These are phyloP conservation scores for Miltochrista miniata DNA, from an alignment of 2,888 invertebrate genomes.

Conservation along the genomic window DNA sequence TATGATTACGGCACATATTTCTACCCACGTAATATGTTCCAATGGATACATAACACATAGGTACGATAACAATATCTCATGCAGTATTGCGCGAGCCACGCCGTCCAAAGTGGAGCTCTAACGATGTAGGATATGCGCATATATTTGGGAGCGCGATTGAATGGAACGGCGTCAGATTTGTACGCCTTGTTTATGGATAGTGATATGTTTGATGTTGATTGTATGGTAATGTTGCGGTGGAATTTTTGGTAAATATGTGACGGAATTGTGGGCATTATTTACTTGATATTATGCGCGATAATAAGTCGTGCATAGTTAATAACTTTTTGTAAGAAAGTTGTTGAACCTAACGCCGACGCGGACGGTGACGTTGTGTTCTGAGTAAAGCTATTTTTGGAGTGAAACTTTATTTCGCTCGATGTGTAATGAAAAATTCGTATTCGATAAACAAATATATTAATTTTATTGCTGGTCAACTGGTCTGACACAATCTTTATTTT, in stretches of 20 bases:
- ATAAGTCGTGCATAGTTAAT: too few relatives aligned
- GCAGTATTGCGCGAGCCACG: slow-evolving; percentile 34
- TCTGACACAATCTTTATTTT: too few relatives aligned
- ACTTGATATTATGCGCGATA: neutral
- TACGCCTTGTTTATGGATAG: slow-evolving; percentile 35
- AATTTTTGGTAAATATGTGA: neutral
- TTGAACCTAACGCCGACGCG: too few relatives aligned
- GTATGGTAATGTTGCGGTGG: slow-evolving; percentile 1
- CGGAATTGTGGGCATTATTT: neutral
- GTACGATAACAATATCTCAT: slow-evolving; percentile 31
- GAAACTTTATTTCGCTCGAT: too few relatives aligned
- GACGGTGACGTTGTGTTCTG: too few relatives aligned
- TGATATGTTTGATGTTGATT: slow-evolving; percentile 20
- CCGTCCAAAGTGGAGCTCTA: slow-evolving; percentile 54
- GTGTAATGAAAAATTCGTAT: too few relatives aligned
- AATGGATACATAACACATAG: neutral
- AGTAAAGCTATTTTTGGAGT: too few relatives aligned
- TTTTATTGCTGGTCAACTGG: too few relatives aligned
- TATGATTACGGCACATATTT: too few relatives aligned
- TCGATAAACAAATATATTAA: too few relatives aligned
- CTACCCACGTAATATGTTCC: neutral
- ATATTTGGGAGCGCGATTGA: slow-evolving; percentile 64
- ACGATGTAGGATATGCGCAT: slow-evolving; percentile 75
- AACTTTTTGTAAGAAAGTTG: too few relatives aligned
- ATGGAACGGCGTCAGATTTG: slow-evolving; percentile 60